Conservation (phyloP, 2,113 vertebrate genomes). For the Mustela nigripes region DNA sequence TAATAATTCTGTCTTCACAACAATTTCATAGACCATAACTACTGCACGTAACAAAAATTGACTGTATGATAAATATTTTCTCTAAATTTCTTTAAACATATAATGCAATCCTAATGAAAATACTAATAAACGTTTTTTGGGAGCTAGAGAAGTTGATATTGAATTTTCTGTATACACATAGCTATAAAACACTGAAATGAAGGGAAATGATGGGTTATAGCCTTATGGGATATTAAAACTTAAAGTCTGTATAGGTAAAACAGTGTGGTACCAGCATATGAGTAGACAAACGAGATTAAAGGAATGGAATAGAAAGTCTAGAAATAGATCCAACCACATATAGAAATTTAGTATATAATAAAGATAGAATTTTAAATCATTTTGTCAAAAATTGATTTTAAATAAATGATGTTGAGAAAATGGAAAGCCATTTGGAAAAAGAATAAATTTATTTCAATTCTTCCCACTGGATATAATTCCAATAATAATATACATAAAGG, state of each 20-base stretch:
- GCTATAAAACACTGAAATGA: neutral
- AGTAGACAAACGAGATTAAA: neutral
- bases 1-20: neutral
- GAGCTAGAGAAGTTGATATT: neutral
- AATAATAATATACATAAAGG: neutral
- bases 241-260: neutral
- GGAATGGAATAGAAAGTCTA: neutral
- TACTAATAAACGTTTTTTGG: neutral
- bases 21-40: neutral
- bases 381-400: constrained; percentile 19
- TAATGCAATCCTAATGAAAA: neutral
- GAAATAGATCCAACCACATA: neutral
- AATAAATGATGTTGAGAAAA: neutral
- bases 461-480: neutral
- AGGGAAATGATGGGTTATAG: neutral
- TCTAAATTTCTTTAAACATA: neutral
- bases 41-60: neutral
- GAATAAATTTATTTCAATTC: neutral
- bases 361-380: neutral
- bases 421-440: neutral
- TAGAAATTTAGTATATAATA: neutral
- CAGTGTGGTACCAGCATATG: neutral
- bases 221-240: neutral
- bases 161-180: neutral
- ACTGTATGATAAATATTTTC: neutral